Evolutionary conservation across 2,113 vertebrate genomes (phyloP).

Genomic region (Oreochromis tanganicae): DNA sequence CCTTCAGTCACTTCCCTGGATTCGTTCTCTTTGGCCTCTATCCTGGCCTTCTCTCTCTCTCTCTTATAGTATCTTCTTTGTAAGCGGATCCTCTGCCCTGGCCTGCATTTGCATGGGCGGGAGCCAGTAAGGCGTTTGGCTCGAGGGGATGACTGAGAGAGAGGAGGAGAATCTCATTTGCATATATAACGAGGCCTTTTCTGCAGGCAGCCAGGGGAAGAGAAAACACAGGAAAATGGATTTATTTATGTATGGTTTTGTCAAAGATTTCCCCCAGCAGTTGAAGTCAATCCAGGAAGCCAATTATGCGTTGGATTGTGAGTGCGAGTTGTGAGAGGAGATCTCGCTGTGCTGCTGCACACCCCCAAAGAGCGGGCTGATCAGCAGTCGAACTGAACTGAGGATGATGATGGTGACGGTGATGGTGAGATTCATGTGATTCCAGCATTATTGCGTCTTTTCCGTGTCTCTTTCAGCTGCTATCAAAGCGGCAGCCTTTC

Average conservation of each 20-base stretch:
- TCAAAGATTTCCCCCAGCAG: slow-evolving; percentile 43
- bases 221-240: slow-evolving; percentile 31
- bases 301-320: slow-evolving; percentile 37
- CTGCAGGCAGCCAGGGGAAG: slow-evolving; percentile 29
- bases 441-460: background rate
- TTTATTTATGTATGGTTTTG: slow-evolving; percentile 61
- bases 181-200: slow-evolving; percentile 64
- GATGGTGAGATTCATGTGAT: background rate
- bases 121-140: slow-evolving; percentile 55
- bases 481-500: slow-evolving; percentile 16
- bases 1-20: background rate
- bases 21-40: background rate
- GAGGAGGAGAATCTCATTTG: slow-evolving; percentile 64
- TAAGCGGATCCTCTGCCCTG: slow-evolving; percentile 40
- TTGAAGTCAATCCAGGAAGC: slow-evolving; percentile 57
- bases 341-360: background rate
- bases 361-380: background rate
- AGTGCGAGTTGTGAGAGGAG: background rate
- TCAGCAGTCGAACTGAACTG: background rate
- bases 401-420: background rate
- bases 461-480: background rate
- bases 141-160: slow-evolving; percentile 9
- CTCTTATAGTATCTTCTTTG: slow-evolving; percentile 42
- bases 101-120: slow-evolving; percentile 61
- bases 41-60: background rate